Conservation (phyloP, 2,888 invertebrate genomes). For the Heliconius cydno region DNA sequence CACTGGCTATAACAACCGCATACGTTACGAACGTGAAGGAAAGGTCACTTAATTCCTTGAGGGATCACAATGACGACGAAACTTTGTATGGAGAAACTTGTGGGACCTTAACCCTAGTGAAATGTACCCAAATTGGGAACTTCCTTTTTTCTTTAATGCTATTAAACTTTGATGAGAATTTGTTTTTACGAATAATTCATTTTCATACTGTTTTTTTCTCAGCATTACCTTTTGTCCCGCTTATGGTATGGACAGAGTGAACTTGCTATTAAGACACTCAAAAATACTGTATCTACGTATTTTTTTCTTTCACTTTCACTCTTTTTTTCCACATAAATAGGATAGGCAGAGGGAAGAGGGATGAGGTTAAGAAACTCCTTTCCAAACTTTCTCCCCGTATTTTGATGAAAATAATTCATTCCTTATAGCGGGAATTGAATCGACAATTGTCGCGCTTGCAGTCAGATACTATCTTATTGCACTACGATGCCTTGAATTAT, state of each 20-base stretch:
- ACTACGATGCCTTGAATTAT: not conserved
- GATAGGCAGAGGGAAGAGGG: no score
- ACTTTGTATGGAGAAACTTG: slow-evolving; percentile 24
- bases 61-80: not conserved
- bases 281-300: no score
- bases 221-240: no score
- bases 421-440: not conserved
- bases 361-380: not conserved
- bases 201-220: no score
- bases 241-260: no score
- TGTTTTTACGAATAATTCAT: not conserved
- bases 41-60: slow-evolving; percentile 12
- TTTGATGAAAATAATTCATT: not conserved
- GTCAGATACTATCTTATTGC: not conserved
- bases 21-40: slow-evolving; percentile 6
- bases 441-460: not conserved
- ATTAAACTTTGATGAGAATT: slow-evolving; percentile 11
- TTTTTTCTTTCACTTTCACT: no score
- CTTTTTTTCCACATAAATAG: no score
- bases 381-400: not conserved
- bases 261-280: not conserved
- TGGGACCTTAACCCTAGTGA: slow-evolving; percentile 6
- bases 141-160: slow-evolving; percentile 6
- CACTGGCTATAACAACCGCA: not conserved
- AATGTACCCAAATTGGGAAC: slow-evolving; percentile 14